Evolutionary conservation across 2,113 vertebrate species (phyloP).

Genomic region (Noctilio leporinus): DNA sequence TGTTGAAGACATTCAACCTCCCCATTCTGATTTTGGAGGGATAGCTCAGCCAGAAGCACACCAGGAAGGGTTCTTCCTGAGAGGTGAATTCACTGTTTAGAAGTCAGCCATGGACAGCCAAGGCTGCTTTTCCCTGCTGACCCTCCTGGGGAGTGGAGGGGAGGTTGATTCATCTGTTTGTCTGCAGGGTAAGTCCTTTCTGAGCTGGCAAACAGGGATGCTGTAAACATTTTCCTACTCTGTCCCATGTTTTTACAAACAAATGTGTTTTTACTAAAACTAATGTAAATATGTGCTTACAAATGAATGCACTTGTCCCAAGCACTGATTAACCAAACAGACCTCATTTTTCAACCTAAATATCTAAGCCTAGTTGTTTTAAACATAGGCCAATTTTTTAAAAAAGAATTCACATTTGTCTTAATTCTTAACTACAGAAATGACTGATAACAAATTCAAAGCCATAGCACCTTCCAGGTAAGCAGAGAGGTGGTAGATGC

Average conservation of each 20-base stretch:
- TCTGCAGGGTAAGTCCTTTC: constrained; percentile 3
- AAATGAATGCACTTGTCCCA: not conserved
- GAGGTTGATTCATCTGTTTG: not conserved
- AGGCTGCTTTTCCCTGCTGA: no score
- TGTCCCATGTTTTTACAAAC: constrained; percentile 60
- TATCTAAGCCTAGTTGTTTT: not conserved
- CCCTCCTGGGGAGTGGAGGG: rapidly evolving
- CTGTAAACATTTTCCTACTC: constrained; percentile 52
- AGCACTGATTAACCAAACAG: not conserved
- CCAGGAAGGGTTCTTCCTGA: not conserved
- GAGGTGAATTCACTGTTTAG: not conserved
- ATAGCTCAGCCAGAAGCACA: not conserved
- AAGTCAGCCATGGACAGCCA: not conserved
- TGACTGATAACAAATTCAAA: not conserved
- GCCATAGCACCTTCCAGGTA: not conserved
- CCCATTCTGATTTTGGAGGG: not conserved
- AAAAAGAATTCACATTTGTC: not conserved
- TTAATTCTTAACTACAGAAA: not conserved
- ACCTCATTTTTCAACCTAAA: not conserved
- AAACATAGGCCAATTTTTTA: not conserved
- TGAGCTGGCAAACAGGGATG: not conserved
- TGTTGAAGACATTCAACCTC: not conserved
- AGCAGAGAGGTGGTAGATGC: not conserved
- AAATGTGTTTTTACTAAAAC: constrained; percentile 66
- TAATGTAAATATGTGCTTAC: constrained; percentile 59